Conservation (phyloP, 2,113 vertebrate species). For the Tursiops truncatus region DNA sequence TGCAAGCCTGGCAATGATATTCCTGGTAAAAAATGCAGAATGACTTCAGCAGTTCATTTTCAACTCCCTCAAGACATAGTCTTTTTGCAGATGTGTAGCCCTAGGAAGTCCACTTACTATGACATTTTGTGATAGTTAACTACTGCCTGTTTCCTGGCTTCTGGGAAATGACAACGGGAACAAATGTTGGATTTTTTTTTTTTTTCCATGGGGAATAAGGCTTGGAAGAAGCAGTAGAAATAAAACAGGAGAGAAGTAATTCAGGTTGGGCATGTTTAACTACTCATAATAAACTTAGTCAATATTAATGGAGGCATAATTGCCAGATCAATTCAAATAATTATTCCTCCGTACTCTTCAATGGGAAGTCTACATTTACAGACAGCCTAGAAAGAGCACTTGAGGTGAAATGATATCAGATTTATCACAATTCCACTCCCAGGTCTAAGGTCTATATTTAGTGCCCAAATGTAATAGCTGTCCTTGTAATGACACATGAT, state of each 20-base stretch:
- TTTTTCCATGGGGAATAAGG: not conserved
- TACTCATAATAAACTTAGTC: not conserved
- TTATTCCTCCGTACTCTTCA: not conserved
- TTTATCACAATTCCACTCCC: not conserved
- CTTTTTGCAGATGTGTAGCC: not conserved
- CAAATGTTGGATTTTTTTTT: not conserved
- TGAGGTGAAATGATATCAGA: not conserved
- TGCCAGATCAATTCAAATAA: not conserved
- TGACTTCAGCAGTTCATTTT: not conserved
- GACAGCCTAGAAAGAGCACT: not conserved
- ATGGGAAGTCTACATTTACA: not conserved
- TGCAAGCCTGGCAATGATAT: not conserved
- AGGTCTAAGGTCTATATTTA: not conserved
- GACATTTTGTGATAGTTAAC: not conserved
- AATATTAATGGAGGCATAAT: conserved; percentile 16
- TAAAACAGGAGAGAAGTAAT: not conserved
- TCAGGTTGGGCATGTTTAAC: not conserved
- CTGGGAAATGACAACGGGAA: not conserved
- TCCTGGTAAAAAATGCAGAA: not conserved
- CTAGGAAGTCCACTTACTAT: not conserved
- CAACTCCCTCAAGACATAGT: not conserved
- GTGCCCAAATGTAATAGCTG: not conserved
- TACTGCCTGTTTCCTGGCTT: not conserved
- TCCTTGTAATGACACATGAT: not conserved
- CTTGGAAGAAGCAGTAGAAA: not conserved